Evolutionary conservation across 2,797 vertebrate genomes (phyloP).

Genomic region (Mycteria americana): DNA sequence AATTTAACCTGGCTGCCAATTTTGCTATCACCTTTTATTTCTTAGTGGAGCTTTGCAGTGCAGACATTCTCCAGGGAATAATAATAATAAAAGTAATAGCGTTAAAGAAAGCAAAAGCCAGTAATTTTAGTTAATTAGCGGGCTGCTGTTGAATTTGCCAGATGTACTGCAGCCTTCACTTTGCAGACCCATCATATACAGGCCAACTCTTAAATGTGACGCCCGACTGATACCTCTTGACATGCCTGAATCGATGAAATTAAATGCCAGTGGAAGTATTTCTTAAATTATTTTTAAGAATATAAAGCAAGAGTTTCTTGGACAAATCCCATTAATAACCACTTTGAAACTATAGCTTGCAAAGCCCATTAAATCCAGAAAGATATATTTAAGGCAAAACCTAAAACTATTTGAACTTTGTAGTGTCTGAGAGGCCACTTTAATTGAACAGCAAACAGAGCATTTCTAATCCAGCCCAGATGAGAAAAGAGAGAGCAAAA

Average conservation of each 20-base stretch:
- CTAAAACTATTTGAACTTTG: conserved; percentile 20
- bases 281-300: not conserved
- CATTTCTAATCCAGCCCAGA: conserved; percentile 33
- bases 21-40: not conserved
- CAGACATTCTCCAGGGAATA: not conserved
- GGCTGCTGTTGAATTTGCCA: not conserved
- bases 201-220: not conserved
- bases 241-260: not conserved
- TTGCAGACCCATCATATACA: not conserved
- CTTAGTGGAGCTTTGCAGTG: not conserved
- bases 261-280: not conserved
- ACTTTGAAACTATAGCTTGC: not conserved
- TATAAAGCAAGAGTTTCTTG: not conserved
- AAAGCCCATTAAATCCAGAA: conserved; percentile 32
- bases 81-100: not conserved
- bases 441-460: conserved; percentile 40
- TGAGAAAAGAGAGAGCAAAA: not conserved
- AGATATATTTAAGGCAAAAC: conserved; percentile 11
- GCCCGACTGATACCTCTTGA: not conserved
- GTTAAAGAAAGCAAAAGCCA: not conserved
- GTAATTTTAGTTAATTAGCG: not conserved
- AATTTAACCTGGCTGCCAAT: not conserved
- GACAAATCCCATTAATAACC: conserved; percentile 28
- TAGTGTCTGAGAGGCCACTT: not conserved
- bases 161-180: not conserved